A percentile compares a stretch with the other conserved stretches of the same genome.
Conservation (phyloP, 1,140 invertebrate species). For the Cherax destructor region DNA sequence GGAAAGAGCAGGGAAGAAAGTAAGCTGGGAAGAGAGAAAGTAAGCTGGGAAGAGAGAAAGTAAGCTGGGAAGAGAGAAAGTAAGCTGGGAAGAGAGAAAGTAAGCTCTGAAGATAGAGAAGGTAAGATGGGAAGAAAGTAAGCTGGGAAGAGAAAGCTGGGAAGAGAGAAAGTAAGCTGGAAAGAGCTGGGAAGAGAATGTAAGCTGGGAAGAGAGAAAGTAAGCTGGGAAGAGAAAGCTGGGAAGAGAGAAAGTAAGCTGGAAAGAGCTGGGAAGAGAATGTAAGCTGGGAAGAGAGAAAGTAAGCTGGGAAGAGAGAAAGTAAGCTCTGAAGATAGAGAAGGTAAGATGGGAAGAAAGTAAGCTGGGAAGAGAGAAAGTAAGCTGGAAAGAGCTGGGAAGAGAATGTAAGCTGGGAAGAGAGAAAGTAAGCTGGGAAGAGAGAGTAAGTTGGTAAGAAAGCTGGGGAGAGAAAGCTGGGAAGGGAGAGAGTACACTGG, state of each 20-base stretch:
- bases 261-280: background rate
- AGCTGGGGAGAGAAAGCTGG: too few relatives aligned
- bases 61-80: background rate
- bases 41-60: background rate
- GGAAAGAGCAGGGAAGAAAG: background rate
- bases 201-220: background rate
- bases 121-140: background rate
- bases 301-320: background rate
- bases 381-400: too few relatives aligned
- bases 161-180: too few relatives aligned
- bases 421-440: background rate
- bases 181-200: background rate
- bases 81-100: background rate
- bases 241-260: too few relatives aligned
- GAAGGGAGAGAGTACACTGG: too few relatives aligned
- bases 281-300: background rate
- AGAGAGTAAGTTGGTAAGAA: background rate
- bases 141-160: background rate
- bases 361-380: too few relatives aligned
- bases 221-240: background rate
- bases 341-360: too few relatives aligned
- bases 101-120: background rate
- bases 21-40: background rate
- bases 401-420: background rate
- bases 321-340: too few relatives aligned